A percentile compares a stretch with the other conserved stretches of the same genome.
Evolutionary conservation across 2,888 invertebrate species (phyloP).

Genomic region (Lissocephala sabroskyi): DNA sequence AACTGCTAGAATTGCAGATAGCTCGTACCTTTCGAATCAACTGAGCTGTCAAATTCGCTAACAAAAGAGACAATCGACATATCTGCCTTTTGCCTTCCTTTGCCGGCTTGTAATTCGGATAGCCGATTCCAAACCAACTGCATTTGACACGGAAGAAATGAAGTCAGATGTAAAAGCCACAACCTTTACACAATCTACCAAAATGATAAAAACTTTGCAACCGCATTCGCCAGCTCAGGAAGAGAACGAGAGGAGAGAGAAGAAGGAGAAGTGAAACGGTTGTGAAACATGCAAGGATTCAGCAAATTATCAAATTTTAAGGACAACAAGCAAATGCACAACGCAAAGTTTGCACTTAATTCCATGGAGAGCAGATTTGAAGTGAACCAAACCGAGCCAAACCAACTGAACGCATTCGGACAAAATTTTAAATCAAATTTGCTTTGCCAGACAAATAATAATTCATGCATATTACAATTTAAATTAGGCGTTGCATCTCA

Average conservation of each 20-base stretch:
- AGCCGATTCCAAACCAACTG: neutral
- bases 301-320: constrained; percentile 9
- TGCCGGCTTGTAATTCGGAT: neutral
- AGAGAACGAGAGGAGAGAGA: no score
- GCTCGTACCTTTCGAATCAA: no score
- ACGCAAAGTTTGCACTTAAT: constrained; percentile 2
- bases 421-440: constrained; percentile 29
- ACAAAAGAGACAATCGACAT: no score
- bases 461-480: constrained; percentile 32
- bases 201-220: constrained; percentile 2
- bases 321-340: constrained; percentile 3
- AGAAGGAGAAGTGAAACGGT: no score
- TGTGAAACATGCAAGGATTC: constrained; percentile 9
- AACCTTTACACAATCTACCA: neutral
- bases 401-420: constrained; percentile 9
- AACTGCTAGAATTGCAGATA: no score
- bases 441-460: constrained; percentile 40
- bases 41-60: no score
- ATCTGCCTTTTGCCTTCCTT: no score
- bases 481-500: constrained; percentile 45
- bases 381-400: no score
- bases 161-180: constrained; percentile 4
- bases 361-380: no score
- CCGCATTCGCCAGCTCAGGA: no score
- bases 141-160: constrained; percentile 3